A percentile compares a stretch with the other conserved stretches of the same genome.
Evolutionary conservation across 2,797 vertebrate genomes (phyloP).

Genomic region (Percopsis omiscomaycus): DNA sequence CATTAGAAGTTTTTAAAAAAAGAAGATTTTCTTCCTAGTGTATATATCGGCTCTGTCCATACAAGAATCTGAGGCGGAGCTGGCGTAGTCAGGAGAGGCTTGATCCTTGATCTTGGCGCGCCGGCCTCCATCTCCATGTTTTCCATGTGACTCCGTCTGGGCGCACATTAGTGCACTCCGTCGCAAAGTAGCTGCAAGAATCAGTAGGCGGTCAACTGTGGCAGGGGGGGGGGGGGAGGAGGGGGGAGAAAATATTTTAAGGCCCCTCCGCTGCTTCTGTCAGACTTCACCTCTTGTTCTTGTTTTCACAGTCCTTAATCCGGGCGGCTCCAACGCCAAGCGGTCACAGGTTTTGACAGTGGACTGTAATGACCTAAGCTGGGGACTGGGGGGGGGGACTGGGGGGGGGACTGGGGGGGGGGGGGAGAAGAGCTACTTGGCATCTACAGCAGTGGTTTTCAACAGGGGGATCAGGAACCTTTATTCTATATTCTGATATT

Average conservation of each 20-base stretch:
- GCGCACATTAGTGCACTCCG: conserved; percentile 61
- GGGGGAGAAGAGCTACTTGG: conserved; percentile 36
- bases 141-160: conserved; percentile 64
- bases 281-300: conserved; percentile 70
- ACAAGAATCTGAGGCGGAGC: not conserved
- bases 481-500: no score
- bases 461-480: no score
- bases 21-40: not conserved
- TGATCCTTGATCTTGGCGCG: conserved; percentile 21
- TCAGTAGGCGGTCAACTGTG: conserved; percentile 70
- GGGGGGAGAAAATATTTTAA: conserved; percentile 72
- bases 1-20: not conserved
- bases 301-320: conserved; percentile 72
- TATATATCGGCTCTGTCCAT: not conserved
- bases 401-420: conserved; percentile 40
- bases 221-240: conserved; percentile 44
- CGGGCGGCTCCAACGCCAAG: conserved; percentile 58
- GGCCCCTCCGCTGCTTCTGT: conserved; percentile 66
- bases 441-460: conserved; percentile 9
- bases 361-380: conserved; percentile 75
- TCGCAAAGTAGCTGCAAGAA: conserved; percentile 72
- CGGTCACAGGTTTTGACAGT: conserved; percentile 79
- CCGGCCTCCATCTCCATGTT: conserved; percentile 44
- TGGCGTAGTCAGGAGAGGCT: conserved; percentile 10
- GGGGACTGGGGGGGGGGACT: conserved; percentile 56